Conservation (phyloP, 2,888 invertebrate species). For the Argyra leucocephala region DNA sequence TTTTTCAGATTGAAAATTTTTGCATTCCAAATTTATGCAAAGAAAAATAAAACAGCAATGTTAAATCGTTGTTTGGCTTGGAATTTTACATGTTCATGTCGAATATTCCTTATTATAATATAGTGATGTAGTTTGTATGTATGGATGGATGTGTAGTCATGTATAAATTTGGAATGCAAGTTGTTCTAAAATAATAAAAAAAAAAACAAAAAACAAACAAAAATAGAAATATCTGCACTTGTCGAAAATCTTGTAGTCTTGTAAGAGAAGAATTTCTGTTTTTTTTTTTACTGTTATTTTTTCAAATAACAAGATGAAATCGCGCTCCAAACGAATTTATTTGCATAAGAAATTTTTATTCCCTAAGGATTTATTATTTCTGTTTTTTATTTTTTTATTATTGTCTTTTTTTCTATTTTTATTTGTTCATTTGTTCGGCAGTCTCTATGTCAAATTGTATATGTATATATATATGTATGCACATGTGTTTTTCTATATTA, state of each 20-base stretch:
- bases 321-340: not conserved
- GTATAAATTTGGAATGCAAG: not conserved
- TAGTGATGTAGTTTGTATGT: no score
- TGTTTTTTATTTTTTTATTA: no score
- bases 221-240: not conserved
- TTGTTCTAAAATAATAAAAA: no score
- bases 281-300: not conserved
- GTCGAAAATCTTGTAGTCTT: not conserved
- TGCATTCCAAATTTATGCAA: no score
- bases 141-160: no score
- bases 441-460: not conserved
- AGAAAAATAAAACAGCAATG: no score
- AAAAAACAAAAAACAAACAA: no score
- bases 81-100: no score
- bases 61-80: no score
- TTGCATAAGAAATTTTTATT: slow-evolving; percentile 3
- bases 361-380: not conserved
- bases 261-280: not conserved
- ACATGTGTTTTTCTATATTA: not conserved
- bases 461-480: not conserved
- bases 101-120: no score
- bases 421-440: not conserved
- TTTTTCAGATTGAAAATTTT: no score
- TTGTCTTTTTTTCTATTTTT: no score
- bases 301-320: not conserved